Evolutionary conservation across 2,797 vertebrate genomes (phyloP).

Genomic region (Notolabrus celidotus): DNA sequence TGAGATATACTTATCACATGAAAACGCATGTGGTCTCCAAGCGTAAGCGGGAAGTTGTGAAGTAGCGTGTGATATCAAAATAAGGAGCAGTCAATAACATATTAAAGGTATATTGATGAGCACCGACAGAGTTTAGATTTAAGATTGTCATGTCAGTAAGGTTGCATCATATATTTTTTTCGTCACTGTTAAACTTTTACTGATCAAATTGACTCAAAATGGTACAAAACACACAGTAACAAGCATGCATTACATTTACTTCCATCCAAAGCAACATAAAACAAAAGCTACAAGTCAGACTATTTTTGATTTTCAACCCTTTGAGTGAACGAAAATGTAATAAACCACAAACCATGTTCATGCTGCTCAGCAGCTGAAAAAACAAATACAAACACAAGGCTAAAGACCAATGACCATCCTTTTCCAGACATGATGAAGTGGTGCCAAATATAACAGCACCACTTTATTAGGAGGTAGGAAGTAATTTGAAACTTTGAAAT

Average conservation of each 20-base stretch:
- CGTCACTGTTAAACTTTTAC: background rate
- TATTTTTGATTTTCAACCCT: background rate
- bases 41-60: slow-evolving; percentile 3
- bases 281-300: background rate
- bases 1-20: slow-evolving; percentile 24
- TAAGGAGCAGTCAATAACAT: background rate
- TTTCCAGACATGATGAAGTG: too few relatives aligned
- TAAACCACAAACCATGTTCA: too few relatives aligned
- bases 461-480: background rate
- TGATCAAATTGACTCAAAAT: background rate
- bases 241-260: background rate
- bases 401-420: background rate
- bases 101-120: background rate
- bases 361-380: too few relatives aligned
- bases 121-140: too few relatives aligned
- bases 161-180: too few relatives aligned
- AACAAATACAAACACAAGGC: too few relatives aligned
- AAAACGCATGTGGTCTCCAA: background rate
- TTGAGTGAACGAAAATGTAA: too few relatives aligned
- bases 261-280: background rate
- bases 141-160: background rate
- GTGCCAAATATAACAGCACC: background rate
- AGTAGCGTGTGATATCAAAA: background rate
- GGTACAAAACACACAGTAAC: background rate
- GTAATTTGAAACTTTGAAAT: background rate